Evolutionary conservation across 2,888 invertebrate species (phyloP).

Genomic region (Melolontha melolontha): DNA sequence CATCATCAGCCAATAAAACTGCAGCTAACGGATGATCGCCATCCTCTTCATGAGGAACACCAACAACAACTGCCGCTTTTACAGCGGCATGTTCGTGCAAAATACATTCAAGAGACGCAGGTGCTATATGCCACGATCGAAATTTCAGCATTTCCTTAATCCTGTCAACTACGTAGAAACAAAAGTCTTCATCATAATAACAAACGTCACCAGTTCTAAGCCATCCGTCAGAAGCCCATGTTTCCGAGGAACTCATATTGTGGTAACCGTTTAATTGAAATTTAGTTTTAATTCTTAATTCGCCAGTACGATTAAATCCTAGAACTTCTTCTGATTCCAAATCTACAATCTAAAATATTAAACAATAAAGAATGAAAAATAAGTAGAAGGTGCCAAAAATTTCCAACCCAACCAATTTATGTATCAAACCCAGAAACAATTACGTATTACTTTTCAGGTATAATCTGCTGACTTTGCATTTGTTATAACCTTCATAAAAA

Average conservation of each 20-base stretch:
- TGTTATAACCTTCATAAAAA: too few species aligned
- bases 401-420: too few species aligned
- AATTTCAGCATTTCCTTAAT: slow-evolving; percentile 66
- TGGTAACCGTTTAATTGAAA: slow-evolving; percentile 65
- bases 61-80: slow-evolving; percentile 48
- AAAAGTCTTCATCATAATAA: slow-evolving; percentile 67
- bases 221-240: slow-evolving; percentile 66
- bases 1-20: slow-evolving; percentile 50
- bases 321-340: slow-evolving; percentile 57
- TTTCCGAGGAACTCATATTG: slow-evolving; percentile 64
- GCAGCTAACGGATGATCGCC: slow-evolving; percentile 52
- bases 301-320: slow-evolving; percentile 67
- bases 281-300: slow-evolving; percentile 67
- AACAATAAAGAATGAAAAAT: not conserved
- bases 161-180: slow-evolving; percentile 67
- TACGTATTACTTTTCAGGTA: too few species aligned
- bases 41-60: slow-evolving; percentile 51
- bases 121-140: slow-evolving; percentile 49
- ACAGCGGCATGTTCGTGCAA: slow-evolving; percentile 50
- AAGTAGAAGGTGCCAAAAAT: not conserved
- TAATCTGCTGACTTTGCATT: too few species aligned
- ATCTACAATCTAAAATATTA: slow-evolving; percentile 64
- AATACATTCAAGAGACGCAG: slow-evolving; percentile 49
- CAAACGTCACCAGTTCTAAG: slow-evolving; percentile 69
- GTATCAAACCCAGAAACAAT: too few species aligned